Base-by-base conservation (phyloP, 2,888 invertebrate species). In the Thereva unica region DNA sequence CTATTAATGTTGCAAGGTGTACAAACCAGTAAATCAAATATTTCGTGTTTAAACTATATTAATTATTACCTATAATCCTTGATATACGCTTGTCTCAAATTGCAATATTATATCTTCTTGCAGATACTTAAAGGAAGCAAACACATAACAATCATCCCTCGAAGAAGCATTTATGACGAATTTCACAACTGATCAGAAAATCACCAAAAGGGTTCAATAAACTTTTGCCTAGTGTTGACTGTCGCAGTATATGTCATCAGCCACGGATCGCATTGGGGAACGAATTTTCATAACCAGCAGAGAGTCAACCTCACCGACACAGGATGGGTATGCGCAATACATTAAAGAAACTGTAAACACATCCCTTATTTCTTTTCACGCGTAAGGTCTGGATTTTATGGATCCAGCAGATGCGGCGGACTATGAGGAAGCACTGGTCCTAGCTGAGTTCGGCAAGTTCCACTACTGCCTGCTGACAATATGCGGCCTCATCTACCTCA, bases 401-500 rank as follows among this genome's bases (percentile, higher is more conserved):
- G 78, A 78, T 67, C 74, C 75, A 64, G 74, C 76, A 53, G 75
- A 75, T 9, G 76, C 74, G 68, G 50, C 50, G 23, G 78, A 78
- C 69, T 78, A 78, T 71, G 78, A 78, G 70, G 76, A 77, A 68
- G 78, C 78, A 6, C 67, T 78, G 34, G 69, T 75, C 45, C 73
- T 76, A 69, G 73, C 83, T 88, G 93, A 92, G 71, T 92, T 91
- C 81, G 93, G 93, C 67, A 87, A 87, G 77, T 93, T 93, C 82
- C 93, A 93, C 78, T 87, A 88, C 76, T 85, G 87, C 73, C 82
- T 93, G 72, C 80, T 92, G 78, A 84, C 89, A 67, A 80, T 93
- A 79, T 89, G 89, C 74, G 92, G 92, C 34, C 83, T 92, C 76
- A 92, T 93, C 71, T 92, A 92, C 78, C 83, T 91, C 72, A 91